Percentiles rank a stretch among this genome's conserved stretches.
Conservation (phyloP, 2,797 vertebrate genomes). For the Phrynocephalus guinanensis region DNA sequence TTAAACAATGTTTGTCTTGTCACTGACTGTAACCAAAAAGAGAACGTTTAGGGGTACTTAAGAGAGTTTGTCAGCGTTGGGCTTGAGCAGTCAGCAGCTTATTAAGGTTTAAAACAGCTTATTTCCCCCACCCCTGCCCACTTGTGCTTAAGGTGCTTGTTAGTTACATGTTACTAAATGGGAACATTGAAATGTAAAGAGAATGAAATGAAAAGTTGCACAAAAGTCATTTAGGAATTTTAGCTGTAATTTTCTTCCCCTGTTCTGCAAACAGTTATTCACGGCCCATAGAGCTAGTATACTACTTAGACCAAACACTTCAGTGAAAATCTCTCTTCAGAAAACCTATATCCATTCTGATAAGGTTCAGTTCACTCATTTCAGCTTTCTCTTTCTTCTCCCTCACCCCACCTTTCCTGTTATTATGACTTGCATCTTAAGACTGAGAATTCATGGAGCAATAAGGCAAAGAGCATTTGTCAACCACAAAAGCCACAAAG, state of each 20-base stretch:
- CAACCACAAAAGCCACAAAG: constrained; percentile 93
- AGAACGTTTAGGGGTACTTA: constrained; percentile 80
- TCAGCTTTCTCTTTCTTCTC: constrained; percentile 63
- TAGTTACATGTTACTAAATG: constrained; percentile 82
- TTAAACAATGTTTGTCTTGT: constrained; percentile 84
- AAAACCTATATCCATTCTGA: constrained; percentile 81
- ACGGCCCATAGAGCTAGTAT: constrained; percentile 83
- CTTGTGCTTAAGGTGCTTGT: constrained; percentile 78
- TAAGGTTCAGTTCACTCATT: constrained; percentile 83
- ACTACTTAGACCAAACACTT: constrained; percentile 83
- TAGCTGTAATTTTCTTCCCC: constrained; percentile 84
- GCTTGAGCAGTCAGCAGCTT: constrained; percentile 78
- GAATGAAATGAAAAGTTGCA: constrained; percentile 82
- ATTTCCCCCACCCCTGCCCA: constrained; percentile 33
- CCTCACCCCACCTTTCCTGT: constrained; percentile 7
- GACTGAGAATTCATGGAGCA: constrained; percentile 96
- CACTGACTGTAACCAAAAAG: constrained; percentile 77
- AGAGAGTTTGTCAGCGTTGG: constrained; percentile 79
- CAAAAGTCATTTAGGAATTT: constrained; percentile 85
- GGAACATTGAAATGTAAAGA: constrained; percentile 77
- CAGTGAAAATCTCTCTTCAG: constrained; percentile 81
- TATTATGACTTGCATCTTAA: constrained; percentile 77
- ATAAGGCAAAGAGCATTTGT: constrained; percentile 93
- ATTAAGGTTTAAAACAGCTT: constrained; percentile 82
- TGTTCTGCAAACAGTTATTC: constrained; percentile 87